Evolutionary conservation across 2,888 invertebrate species (phyloP).

Genomic region (Pediacus dermestoides): DNA sequence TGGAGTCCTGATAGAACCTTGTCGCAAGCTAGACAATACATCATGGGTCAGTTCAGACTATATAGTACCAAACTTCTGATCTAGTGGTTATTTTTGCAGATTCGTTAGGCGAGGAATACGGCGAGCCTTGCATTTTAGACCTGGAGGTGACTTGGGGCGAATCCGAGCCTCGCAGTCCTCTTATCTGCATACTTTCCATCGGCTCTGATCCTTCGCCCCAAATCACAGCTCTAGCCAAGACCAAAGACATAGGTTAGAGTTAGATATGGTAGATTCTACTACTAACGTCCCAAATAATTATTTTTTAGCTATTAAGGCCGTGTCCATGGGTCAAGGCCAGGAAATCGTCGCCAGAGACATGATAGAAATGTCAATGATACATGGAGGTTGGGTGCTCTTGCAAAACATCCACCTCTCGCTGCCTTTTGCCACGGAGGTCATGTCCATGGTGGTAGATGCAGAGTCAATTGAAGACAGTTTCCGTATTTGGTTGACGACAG

Average conservation of each 20-base stretch:
- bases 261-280: no score
- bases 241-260: slow-evolving; percentile 76
- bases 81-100: slow-evolving; percentile 52
- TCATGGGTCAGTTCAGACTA: slow-evolving; percentile 60
- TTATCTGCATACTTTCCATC: slow-evolving; percentile 89
- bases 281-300: no score
- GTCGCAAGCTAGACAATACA: slow-evolving; percentile 88
- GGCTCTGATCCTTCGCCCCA: slow-evolving; percentile 97
- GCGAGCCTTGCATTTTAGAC: slow-evolving; percentile 89
- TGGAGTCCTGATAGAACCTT: slow-evolving; percentile 95
- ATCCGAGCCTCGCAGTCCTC: slow-evolving; percentile 82
- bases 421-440: slow-evolving; percentile 88
- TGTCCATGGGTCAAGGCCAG: slow-evolving; percentile 98
- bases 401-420: slow-evolving; percentile 96
- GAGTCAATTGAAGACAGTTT: slow-evolving; percentile 80
- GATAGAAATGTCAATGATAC: slow-evolving; percentile 46
- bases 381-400: slow-evolving; percentile 89
- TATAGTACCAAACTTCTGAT: not conserved
- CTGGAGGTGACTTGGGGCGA: slow-evolving; percentile 87
- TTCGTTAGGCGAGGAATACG: slow-evolving; percentile 81
- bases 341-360: slow-evolving; percentile 56
- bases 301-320: slow-evolving; percentile 69
- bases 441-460: slow-evolving; percentile 83
- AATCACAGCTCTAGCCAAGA: slow-evolving; percentile 81
- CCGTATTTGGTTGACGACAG: slow-evolving; percentile 87